These are phyloP conservation scores for Spea multiplicata DNA, from an alignment of 2,113 vertebrate genomes.

Conservation along the genomic window DNA sequence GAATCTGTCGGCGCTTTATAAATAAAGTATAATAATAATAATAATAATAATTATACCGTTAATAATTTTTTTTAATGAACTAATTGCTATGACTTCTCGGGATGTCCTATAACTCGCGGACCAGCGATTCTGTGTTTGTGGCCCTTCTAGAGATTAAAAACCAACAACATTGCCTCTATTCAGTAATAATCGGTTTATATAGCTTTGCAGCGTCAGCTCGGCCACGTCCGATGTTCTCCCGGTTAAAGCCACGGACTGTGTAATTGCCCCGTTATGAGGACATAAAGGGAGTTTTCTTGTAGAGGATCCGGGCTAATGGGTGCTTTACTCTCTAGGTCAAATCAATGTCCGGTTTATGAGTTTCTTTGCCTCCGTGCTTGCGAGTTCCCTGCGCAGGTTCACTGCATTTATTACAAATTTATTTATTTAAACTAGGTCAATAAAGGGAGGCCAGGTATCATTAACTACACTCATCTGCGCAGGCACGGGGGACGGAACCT, in stretches of 20 bases:
- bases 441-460: background rate
- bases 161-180: background rate
- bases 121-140: background rate
- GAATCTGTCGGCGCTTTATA: no score
- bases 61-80: no score
- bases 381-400: background rate
- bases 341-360: constrained; percentile 7
- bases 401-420: constrained; percentile 8
- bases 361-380: background rate
- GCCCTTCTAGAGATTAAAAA: background rate
- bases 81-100: background rate
- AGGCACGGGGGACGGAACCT: constrained; percentile 21
- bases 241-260: constrained; percentile 18
- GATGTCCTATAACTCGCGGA: background rate
- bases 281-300: constrained; percentile 4
- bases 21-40: no score
- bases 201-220: background rate
- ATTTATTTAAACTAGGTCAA: constrained; percentile 29
- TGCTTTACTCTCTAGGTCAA: constrained; percentile 10
- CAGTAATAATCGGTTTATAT: background rate
- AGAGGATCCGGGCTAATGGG: constrained; percentile 3
- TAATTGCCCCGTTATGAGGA: constrained; percentile 33
- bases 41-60: no score
- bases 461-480: constrained; percentile 2
- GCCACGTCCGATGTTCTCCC: background rate